These are phyloP conservation scores for Potorous gilbertii DNA, from an alignment of 2,797 vertebrate genomes.

Conservation along the genomic window DNA sequence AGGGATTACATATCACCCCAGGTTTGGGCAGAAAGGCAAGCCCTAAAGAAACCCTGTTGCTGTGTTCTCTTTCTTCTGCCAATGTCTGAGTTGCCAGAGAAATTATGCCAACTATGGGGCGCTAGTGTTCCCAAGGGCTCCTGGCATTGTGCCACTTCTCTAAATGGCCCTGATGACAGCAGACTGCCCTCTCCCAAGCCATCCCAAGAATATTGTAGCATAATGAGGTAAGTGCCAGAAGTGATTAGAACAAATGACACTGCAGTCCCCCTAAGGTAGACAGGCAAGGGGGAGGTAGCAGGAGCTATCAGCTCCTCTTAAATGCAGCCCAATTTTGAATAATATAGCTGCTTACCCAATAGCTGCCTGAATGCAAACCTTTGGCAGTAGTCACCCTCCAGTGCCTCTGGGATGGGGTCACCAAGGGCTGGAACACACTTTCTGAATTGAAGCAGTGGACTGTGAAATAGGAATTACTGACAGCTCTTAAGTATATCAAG, in stretches of 20 bases:
- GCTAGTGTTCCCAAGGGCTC: conserved; percentile 24
- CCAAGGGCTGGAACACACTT: conserved; percentile 80
- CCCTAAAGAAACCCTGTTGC: background rate
- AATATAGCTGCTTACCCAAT: conserved; percentile 69
- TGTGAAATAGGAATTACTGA: conserved; percentile 91
- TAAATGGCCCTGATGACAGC: conserved; percentile 65
- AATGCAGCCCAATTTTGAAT: conserved; percentile 54
- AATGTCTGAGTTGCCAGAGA: background rate
- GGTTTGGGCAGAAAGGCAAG: background rate
- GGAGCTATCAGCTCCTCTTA: conserved; percentile 48
- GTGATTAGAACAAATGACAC: conserved; percentile 74
- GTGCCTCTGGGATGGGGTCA: conserved; percentile 82
- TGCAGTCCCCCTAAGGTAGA: conserved; percentile 57
- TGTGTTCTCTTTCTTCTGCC: background rate
- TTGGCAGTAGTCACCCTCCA: conserved; percentile 83
- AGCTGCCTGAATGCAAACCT: conserved; percentile 62
- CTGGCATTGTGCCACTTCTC: conserved; percentile 55
- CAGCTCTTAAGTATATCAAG: conserved; percentile 89
- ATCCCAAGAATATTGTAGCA: conserved; percentile 42
- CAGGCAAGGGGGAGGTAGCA: conserved; percentile 1
- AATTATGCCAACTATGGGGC: conserved; percentile 37
- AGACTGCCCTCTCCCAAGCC: conserved; percentile 51
- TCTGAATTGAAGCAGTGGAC: conserved; percentile 86
- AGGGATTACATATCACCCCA: background rate
- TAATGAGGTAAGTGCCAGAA: conserved; percentile 23